Evolutionary conservation across 2,113 vertebrate species (phyloP).

Genomic region (Ictidomys tridecemlineatus): DNA sequence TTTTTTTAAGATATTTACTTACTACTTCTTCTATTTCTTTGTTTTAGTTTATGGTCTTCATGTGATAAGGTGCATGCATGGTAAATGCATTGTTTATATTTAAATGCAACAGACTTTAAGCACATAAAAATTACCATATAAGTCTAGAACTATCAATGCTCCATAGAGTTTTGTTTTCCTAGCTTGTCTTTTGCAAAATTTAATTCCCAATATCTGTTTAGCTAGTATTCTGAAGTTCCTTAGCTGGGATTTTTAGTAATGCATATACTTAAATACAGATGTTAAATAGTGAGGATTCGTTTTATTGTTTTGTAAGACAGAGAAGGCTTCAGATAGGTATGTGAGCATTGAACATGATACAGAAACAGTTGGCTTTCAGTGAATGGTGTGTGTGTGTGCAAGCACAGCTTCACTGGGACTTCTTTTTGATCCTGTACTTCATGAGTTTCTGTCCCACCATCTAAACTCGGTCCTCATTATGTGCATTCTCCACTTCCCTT

Average conservation of each 20-base stretch:
- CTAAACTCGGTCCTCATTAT: background rate
- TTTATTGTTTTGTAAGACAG: background rate
- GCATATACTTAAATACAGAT: background rate
- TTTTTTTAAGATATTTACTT: background rate
- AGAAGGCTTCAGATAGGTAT: background rate
- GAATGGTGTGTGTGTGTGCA: background rate
- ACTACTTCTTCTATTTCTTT: background rate
- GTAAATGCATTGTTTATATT: background rate
- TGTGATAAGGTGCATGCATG: background rate
- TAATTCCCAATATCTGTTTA: background rate
- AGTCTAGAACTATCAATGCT: background rate
- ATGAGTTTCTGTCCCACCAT: background rate
- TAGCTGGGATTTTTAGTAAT: background rate
- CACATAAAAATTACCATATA: background rate
- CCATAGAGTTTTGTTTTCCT: background rate
- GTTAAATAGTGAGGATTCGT: background rate
- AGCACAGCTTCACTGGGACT: background rate
- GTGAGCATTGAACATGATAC: too few species aligned
- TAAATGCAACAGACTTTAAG: background rate
- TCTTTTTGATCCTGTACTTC: background rate
- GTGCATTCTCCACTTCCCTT: background rate
- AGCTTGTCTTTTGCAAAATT: background rate
- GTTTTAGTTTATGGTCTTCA: slow-evolving; percentile 20
- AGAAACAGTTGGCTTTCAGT: background rate
- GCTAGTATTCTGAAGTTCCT: background rate